Conservation (phyloP, 2,113 vertebrate species). For the Xiphophorus maculatus region DNA sequence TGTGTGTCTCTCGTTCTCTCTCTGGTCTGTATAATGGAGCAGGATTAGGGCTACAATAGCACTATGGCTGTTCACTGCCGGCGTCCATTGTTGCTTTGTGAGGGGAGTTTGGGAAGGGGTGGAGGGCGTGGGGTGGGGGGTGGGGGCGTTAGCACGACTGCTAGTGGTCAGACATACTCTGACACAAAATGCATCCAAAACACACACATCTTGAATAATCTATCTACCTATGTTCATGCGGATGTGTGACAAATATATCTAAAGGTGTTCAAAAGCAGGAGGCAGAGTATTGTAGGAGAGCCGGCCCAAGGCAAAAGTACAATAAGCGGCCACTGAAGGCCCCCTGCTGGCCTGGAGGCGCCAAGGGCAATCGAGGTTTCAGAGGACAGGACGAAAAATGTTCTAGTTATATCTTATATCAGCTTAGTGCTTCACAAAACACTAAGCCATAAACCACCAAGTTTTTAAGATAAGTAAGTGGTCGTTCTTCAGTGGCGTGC, state of each 20-base stretch:
- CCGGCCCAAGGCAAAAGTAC: not conserved
- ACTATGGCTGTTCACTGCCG: conserved; percentile 77
- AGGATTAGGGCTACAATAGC: conserved; percentile 83
- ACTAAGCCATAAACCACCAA: not conserved
- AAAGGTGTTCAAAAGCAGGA: not conserved
- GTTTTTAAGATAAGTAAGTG: not conserved
- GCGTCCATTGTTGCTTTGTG: conserved; percentile 82
- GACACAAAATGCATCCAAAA: conserved; percentile 63
- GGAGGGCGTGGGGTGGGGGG: conserved; percentile 42
- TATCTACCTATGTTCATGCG: conserved; percentile 1
- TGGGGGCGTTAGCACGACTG: conserved; percentile 40
- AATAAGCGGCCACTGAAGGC: not conserved
- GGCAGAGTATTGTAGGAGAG: not conserved
- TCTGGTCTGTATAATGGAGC: conserved; percentile 75
- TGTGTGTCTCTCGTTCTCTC: conserved; percentile 76
- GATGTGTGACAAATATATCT: not conserved
- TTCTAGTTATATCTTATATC: not conserved
- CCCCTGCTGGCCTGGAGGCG: not conserved
- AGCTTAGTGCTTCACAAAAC: not conserved
- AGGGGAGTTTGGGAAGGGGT: conserved; percentile 46
- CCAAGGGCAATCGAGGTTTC: not conserved
- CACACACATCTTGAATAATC: conserved; percentile 44
- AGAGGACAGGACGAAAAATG: not conserved
- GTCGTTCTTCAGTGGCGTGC: no score
- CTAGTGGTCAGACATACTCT: conserved; percentile 68